Base-by-base conservation (phyloP, 2,797 vertebrate species). In the Eulemur albifrons region DNA sequence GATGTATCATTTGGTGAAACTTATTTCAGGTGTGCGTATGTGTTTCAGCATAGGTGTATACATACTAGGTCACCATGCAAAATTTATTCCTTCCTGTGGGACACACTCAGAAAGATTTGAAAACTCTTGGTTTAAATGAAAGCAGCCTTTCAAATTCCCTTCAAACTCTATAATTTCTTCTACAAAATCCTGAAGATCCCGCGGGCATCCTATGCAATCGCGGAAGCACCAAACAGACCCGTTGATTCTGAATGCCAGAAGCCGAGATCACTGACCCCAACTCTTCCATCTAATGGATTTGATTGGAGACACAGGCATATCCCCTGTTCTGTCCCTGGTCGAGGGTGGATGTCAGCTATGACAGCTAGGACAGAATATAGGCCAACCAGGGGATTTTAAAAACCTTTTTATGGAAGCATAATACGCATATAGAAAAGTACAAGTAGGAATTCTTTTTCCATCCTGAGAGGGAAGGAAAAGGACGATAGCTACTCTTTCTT, bases 111-210 rank as follows among this genome's bases (percentile, higher is more conserved):
- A 95, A 70, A 25, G 10, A 48, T 32, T 90, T 75, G 43, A 83
- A 95, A 93, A 97, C 70, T 94, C 76, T 73, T 81, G 65, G 25
- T 77, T 96, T 88, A 90, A 81, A 93, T 82, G 27, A 77, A 93
- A 95, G 92, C 3, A 67, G 40, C 2, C 73, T 95, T 86, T 59
- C 45, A 65, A 88, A 65, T 35, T 50, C 23, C 20, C n/a, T 73
- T 85, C 25, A 77, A 77, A 82, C 1, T 65, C 27, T 65, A 12
- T 30, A 38, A 59, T 93, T 87, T 88, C 14, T 84, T 92, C 80
- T 84, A 38, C n/a, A 40, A 88, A 94, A 94, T 57, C 25, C 54
- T 59, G 50, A 90, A 40, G 20, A 54, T 52, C 15, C 52, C 45
- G 15, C 17, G 20, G 18, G 38, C 2, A 87, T 38, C 59, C 30